Percentiles rank a stretch among this genome's conserved stretches.
These are phyloP conservation scores for Drosophila putrida DNA, from an alignment of 2,888 invertebrate genomes.

Conservation along the genomic window DNA sequence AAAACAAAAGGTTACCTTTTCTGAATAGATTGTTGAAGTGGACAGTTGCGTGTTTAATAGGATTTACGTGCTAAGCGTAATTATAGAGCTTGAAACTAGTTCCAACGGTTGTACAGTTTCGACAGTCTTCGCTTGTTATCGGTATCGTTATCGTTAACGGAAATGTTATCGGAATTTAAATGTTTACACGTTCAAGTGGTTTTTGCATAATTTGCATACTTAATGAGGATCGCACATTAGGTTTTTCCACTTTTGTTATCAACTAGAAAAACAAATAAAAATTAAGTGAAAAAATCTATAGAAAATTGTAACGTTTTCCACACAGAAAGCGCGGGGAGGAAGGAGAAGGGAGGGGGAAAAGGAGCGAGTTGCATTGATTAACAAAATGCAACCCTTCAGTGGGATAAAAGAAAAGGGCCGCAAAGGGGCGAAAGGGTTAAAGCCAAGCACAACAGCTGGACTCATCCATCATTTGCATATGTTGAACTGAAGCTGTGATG, in stretches of 20 bases:
- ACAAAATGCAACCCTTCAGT: slow-evolving; percentile 45
- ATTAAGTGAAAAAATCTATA: slow-evolving; percentile 73
- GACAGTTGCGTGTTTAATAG: slow-evolving; percentile 68
- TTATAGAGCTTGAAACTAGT: slow-evolving; percentile 42
- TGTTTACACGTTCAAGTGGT: slow-evolving; percentile 81
- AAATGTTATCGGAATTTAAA: slow-evolving; percentile 50
- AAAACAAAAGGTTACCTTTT: slow-evolving; percentile 66
- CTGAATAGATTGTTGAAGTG: slow-evolving; percentile 9
- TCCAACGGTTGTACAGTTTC: slow-evolving; percentile 32
- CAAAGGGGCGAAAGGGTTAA: slow-evolving; percentile 32
- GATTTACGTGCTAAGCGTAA: slow-evolving; percentile 71
- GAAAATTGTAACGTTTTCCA: slow-evolving; percentile 57
- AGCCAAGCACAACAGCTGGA: slow-evolving; percentile 44
- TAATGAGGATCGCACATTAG: slow-evolving; percentile 63
- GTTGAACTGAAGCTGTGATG: slow-evolving; percentile 33
- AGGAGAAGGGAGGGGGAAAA: neutral
- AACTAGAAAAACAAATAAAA: slow-evolving; percentile 76
- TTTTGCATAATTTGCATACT: slow-evolving; percentile 73
- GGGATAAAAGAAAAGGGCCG: slow-evolving; percentile 25
- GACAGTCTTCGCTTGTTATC: slow-evolving; percentile 2
- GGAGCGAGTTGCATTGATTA: slow-evolving; percentile 53
- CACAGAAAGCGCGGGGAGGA: neutral
- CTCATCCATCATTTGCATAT: slow-evolving; percentile 76
- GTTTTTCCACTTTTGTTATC: slow-evolving; percentile 63
- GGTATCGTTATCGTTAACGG: slow-evolving; percentile 20